Conservation (phyloP, 2,113 vertebrate species). For the Pelvicachromis taeniatus region DNA sequence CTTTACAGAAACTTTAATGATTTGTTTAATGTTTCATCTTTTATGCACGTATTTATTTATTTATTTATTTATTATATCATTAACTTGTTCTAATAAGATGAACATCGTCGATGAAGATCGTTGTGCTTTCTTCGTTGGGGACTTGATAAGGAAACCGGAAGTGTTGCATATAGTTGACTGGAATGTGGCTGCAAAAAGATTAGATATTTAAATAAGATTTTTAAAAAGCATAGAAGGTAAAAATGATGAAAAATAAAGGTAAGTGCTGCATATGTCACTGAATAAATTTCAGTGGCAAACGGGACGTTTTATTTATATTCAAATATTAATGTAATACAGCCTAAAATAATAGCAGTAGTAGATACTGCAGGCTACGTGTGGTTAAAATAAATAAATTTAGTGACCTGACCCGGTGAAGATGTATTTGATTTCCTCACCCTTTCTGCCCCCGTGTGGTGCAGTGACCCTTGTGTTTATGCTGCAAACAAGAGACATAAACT, state of each 20-base stretch:
- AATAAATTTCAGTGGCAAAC: background rate
- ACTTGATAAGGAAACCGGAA: background rate
- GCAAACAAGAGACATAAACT: background rate
- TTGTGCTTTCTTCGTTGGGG: background rate
- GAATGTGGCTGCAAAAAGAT: background rate
- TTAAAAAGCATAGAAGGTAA: background rate
- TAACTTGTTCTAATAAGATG: background rate
- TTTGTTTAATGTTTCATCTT: background rate
- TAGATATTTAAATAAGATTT: background rate
- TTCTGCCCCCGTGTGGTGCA: slow-evolving; percentile 74
- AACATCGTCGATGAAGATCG: background rate
- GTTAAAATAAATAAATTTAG: background rate
- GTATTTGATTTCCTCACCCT: slow-evolving; percentile 50
- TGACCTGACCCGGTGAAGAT: slow-evolving; percentile 23
- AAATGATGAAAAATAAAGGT: background rate
- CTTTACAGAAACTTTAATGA: background rate
- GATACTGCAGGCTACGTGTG: background rate
- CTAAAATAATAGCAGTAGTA: background rate
- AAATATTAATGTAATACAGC: background rate
- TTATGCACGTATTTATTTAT: background rate
- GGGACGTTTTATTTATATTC: background rate
- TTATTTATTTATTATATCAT: background rate
- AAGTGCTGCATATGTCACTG: background rate
- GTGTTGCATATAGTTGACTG: background rate
- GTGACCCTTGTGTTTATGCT: slow-evolving; percentile 7